Evolutionary conservation across 2,888 invertebrate genomes (phyloP), one percentile per base, ranked within the genome.

Genomic region (Belgica antarctica): DNA sequence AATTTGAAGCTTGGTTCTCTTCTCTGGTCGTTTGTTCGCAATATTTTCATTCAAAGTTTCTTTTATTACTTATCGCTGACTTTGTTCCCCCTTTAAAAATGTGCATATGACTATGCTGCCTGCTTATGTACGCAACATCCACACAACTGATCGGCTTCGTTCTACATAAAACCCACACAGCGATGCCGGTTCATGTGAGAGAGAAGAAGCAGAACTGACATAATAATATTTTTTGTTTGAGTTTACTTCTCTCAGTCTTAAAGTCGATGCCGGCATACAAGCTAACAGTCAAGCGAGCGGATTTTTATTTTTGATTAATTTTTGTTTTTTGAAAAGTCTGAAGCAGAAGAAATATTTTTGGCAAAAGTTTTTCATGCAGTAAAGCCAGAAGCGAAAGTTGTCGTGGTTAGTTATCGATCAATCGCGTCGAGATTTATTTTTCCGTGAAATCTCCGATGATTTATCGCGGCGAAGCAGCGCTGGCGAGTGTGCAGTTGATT

Each of bases 221-320:
- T 57, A 52, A 19, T 66, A 47, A 27, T 47, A 17, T 59, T 59
- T 68, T 68, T 68, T 57, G 19, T 52, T 57, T 57, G 57, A 57
- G 28, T 66, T 3, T 19, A 27, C 27, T 27, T 27, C 27, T 59
- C 59, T 59, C 68, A 68, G 68, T 68, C 34, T 31, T 68, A 28
- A 52, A 68, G 68, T 57, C 52, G 68, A 52, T 57, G 68, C 34
- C 68, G 68, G 68, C 34, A 47, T 28, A 57, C 8, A 17, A 31
- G 34, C 34, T 22, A 41, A 46, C 22, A 25, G 46, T 17, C 10
- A 19, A 65, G 4, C 34, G 41, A 24, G 24, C 24, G 34, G 25
- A 65, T 8, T 65, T 65, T 65, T 65, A 27, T 46, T 34, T 34
- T 63, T 62, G 19, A 57, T n/a, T 28, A 28, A 17, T 17, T 15